Conservation (phyloP, 2,797 vertebrate species). For the Meda fulgida region DNA sequence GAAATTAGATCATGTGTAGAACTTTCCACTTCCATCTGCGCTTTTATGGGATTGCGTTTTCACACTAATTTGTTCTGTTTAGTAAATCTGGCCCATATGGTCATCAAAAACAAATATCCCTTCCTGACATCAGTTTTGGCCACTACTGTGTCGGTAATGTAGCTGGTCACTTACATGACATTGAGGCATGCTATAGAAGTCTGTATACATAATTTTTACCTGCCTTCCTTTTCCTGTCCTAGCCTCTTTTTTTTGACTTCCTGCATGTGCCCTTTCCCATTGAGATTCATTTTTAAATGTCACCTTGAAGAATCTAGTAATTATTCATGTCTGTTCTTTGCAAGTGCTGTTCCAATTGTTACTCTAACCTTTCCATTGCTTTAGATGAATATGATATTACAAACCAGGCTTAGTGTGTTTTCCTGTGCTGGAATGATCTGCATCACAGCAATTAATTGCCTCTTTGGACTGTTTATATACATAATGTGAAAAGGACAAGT, state of each 20-base stretch:
- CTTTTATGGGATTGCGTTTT: no score
- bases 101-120: neutral
- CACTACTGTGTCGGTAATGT: neutral
- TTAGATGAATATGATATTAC: conserved; percentile 51
- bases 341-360: conserved; percentile 55
- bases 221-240: neutral
- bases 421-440: conserved; percentile 36
- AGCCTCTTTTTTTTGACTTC: conserved; percentile 56
- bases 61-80: no score
- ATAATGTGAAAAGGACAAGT: conserved; percentile 54
- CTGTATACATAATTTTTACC: neutral
- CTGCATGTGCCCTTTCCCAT: conserved; percentile 49
- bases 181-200: neutral
- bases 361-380: conserved; percentile 54
- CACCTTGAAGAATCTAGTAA: conserved; percentile 65
- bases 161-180: neutral
- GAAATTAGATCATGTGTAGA: no score
- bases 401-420: conserved; percentile 29
- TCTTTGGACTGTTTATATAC: conserved; percentile 53
- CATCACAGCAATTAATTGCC: conserved; percentile 54
- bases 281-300: conserved; percentile 65
- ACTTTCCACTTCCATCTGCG: no score
- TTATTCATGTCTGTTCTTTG: conserved; percentile 62
- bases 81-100: neutral
- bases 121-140: neutral